phyloP scores from a whole-genome alignment of 92 coral and sea anemone species.

The Porites rus region DNA sequence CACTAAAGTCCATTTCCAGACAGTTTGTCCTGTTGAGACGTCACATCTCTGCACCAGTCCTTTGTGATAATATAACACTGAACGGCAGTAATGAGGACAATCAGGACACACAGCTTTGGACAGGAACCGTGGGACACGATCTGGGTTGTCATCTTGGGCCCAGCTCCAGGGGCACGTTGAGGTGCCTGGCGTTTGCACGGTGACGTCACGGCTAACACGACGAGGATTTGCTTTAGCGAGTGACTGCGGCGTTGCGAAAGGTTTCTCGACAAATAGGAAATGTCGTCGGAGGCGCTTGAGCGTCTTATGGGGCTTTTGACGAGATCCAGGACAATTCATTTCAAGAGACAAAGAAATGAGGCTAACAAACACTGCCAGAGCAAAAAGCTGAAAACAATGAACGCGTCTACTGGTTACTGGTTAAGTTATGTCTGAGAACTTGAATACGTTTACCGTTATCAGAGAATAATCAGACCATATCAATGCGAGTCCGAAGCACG shows the following conservation, averaged over 20 bases:
- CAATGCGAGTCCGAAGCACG: background rate
- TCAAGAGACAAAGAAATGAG: slow-evolving; percentile 5
- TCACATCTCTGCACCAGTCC: slow-evolving; percentile 39
- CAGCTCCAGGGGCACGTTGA: slow-evolving; percentile 42
- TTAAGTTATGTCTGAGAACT: too few species aligned
- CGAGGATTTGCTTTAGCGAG: slow-evolving; percentile 5
- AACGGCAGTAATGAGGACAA: slow-evolving; percentile 29
- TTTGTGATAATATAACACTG: slow-evolving; percentile 24
- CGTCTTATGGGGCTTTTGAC: background rate
- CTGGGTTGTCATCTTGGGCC: slow-evolving; percentile 26
- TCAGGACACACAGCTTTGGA: slow-evolving; percentile 45
- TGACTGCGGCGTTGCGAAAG: background rate
- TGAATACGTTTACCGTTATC: background rate
- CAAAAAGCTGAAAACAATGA: background rate
- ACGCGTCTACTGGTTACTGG: background rate
- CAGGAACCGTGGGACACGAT: slow-evolving; percentile 37
- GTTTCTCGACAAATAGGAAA: slow-evolving; percentile 25
- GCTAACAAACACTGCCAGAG: background rate
- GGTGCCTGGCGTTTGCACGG: slow-evolving; percentile 2
- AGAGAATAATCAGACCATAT: background rate
- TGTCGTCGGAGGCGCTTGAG: slow-evolving; percentile 11
- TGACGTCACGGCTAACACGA: slow-evolving; percentile 14
- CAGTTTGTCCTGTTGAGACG: slow-evolving; percentile 29
- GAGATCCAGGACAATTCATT: background rate
- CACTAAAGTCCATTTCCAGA: slow-evolving; percentile 25